Conservation (phyloP, 92 coral and sea anemone genomes). For the Phymanthus crucifer region DNA sequence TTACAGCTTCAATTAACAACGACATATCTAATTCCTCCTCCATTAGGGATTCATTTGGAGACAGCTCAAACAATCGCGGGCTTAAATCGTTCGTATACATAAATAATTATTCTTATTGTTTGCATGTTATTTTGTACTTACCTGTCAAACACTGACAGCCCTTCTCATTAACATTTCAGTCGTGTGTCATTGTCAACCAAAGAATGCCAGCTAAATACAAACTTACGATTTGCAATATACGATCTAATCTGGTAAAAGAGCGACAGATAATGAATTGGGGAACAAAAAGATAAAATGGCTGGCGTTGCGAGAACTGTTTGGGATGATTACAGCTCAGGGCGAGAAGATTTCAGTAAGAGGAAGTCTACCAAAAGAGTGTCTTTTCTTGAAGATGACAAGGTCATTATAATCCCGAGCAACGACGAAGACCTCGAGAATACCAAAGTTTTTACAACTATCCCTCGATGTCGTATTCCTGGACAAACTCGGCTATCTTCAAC, state of each 20-base stretch:
- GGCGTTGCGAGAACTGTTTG: background rate
- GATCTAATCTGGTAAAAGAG: background rate
- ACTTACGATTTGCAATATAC: background rate
- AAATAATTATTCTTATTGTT: conserved; percentile 26
- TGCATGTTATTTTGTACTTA: background rate
- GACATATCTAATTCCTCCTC: background rate
- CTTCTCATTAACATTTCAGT: conserved; percentile 21
- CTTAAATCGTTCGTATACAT: conserved; percentile 13
- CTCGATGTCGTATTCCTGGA: background rate
- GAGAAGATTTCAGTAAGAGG: background rate
- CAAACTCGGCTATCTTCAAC: background rate
- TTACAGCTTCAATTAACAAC: background rate
- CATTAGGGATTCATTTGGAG: conserved; percentile 12
- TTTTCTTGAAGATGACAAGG: conserved; percentile 30
- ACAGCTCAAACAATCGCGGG: conserved; percentile 18
- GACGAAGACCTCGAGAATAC: background rate
- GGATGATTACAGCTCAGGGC: background rate
- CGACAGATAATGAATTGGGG: background rate
- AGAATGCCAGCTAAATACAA: conserved; percentile 18
- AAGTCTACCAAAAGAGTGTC: conserved; percentile 31
- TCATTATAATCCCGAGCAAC: conserved; percentile 29
- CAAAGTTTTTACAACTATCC: background rate
- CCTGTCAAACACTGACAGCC: background rate
- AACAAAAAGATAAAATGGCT: background rate
- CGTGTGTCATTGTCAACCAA: conserved; percentile 24